These are phyloP conservation scores for Hyla sarda DNA, from an alignment of 2,113 vertebrate species.

Conservation along the genomic window DNA sequence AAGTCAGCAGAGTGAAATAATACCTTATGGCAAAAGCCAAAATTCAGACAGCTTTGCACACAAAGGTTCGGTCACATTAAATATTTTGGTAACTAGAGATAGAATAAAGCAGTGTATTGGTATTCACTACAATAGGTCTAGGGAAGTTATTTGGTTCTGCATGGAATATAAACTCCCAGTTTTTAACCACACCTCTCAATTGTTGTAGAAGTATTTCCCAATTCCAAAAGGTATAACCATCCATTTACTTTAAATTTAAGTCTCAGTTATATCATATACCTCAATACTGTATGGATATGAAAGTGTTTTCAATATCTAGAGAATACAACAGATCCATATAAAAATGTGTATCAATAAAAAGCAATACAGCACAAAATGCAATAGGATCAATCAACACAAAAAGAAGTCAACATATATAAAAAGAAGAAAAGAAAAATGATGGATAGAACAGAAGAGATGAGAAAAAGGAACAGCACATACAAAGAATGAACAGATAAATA, in stretches of 20 bases:
- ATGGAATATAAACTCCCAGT: neutral
- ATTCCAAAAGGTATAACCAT: neutral
- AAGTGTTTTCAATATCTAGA: neutral
- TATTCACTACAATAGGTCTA: neutral
- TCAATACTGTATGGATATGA: neutral
- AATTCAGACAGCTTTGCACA: slow-evolving; percentile 20
- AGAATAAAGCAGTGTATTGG: neutral
- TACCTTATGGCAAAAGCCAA: slow-evolving; percentile 26
- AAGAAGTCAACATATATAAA: too few species aligned
- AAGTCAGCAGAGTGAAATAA: slow-evolving; percentile 17
- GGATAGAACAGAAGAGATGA: too few species aligned
- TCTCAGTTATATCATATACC: neutral
- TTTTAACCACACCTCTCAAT: neutral
- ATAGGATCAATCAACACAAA: too few species aligned
- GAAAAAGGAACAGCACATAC: too few species aligned
- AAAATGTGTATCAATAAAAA: neutral
- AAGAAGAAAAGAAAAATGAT: too few species aligned
- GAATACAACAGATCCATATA: too few species aligned
- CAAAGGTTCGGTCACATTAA: slow-evolving; percentile 3
- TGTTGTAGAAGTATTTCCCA: neutral
- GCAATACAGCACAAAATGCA: neutral
- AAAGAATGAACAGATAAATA: too few species aligned
- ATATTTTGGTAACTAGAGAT: neutral
- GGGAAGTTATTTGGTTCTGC: neutral
- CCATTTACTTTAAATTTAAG: neutral